Conservation (phyloP, 1,140 invertebrate genomes). For the Vanessa tameamea region DNA sequence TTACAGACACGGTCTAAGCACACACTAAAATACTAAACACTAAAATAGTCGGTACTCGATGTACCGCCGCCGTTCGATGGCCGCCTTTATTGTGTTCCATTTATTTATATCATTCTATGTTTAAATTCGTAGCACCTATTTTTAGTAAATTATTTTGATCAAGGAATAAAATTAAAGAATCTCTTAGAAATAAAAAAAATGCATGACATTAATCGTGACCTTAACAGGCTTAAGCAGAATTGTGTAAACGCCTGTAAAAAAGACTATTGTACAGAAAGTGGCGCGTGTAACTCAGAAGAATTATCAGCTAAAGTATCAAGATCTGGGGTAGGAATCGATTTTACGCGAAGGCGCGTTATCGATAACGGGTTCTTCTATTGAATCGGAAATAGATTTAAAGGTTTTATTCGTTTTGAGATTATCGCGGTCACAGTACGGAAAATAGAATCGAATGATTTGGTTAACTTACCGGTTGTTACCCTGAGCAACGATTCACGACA, state of each 20-base stretch:
- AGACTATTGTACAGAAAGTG: constrained; percentile 47
- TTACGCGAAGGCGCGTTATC: constrained; percentile 41
- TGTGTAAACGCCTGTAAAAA: constrained; percentile 29
- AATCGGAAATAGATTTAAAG: constrained; percentile 31
- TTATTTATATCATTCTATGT: neutral
- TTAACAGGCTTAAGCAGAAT: neutral
- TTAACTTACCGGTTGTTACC: constrained; percentile 27
- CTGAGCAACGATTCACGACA: constrained; percentile 6
- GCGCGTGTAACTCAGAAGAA: constrained; percentile 42
- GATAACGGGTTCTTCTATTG: constrained; percentile 40
- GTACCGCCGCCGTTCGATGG: neutral
- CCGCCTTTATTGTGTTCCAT: neutral
- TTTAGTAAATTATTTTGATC: neutral
- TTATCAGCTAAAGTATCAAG: constrained; percentile 46
- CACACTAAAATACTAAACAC: no score
- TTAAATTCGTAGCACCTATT: neutral
- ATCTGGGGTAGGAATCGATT: constrained; percentile 53
- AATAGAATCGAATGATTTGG: constrained; percentile 18
- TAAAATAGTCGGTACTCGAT: neutral
- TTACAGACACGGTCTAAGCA: neutral
- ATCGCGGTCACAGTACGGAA: constrained; percentile 21
- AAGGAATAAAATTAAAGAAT: neutral
- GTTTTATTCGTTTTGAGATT: constrained; percentile 32
- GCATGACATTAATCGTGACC: neutral
- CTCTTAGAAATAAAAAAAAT: neutral